Base-by-base conservation (phyloP, 2,797 vertebrate genomes). In the Eulemur coronatus region DNA sequence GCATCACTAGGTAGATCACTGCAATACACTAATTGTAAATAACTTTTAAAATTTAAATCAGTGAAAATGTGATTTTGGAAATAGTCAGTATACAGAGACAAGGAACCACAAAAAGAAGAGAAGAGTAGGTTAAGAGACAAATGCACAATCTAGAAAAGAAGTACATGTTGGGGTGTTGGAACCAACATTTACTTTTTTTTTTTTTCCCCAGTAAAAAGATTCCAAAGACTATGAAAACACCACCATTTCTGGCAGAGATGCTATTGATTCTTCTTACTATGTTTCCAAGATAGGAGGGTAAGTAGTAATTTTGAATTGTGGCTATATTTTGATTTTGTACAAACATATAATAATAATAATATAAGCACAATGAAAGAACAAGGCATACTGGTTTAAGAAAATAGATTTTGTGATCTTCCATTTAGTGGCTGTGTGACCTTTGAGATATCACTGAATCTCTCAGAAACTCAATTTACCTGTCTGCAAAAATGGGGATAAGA, bases 1-100 rank as follows among this genome's bases (percentile, higher is more conserved):
- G 2, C 28, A 94, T 92, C 84, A 91, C 92, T 96, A 96, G 70
- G 75, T 96, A 92, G 48, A 92, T 90, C 78, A 92, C 50, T 82
- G 8, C 52, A 78, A 38, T 88, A 20, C 90, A n/a, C 72, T 97
- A 91, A 89, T 70, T 48, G 17, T 85, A 95, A 95, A 79, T 67
- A 86, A 76, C 28, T 72, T 90, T 93, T 88, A 9, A 86, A 96
- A 95, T 88, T 93, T 92, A 96, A 89, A 90, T 46, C 2, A 20
- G 7, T 1, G 5, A 33, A 84, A 91, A 75, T 90, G 43, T 59
- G 13, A 57, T 84, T 90, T 82, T 93, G 8, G 72, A 76, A 93
- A 46, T n/a, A 84, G 28, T 88, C 43, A 73, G 28, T 38, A 72
- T 84, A 52, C 6, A 94, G 9, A 94, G 24, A 88, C 33, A 76